These are phyloP conservation scores for Rhipidura dahli DNA, from an alignment of 2,113 vertebrate genomes.

Conservation along the genomic window DNA sequence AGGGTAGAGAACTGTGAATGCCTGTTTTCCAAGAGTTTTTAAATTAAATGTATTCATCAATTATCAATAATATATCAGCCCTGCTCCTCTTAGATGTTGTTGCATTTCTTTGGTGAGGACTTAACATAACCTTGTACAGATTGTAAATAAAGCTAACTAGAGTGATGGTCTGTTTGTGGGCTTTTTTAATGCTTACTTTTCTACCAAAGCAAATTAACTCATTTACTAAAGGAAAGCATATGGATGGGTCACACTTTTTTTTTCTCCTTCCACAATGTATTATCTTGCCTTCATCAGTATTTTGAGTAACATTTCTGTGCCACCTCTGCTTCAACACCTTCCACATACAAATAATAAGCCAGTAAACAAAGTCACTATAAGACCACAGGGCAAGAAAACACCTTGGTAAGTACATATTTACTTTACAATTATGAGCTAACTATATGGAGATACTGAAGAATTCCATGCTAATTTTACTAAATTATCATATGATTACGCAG, in stretches of 20 bases:
- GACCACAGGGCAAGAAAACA: neutral
- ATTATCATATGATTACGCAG: constrained; percentile 33
- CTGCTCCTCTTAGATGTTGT: neutral
- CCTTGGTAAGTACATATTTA: neutral
- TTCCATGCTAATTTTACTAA: constrained; percentile 40
- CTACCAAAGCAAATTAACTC: neutral
- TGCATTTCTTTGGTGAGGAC: neutral
- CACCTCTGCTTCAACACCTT: neutral
- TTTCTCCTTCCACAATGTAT: neutral
- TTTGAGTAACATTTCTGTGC: neutral
- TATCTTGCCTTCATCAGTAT: neutral
- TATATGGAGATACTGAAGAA: neutral
- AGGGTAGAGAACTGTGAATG: neutral
- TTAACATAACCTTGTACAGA: neutral
- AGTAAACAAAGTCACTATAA: neutral
- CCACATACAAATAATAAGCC: neutral
- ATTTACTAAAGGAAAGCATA: neutral
- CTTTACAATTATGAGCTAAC: constrained; percentile 1
- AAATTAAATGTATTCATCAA: neutral
- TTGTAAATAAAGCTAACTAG: neutral
- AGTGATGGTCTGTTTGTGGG: neutral
- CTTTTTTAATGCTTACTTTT: neutral
- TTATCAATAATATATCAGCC: neutral
- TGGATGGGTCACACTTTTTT: neutral
- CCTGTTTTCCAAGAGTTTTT: neutral